Evolutionary conservation across 2,888 invertebrate genomes (phyloP), one percentile per base, ranked within the genome.

Genomic region (Sussaba pulchella): DNA sequence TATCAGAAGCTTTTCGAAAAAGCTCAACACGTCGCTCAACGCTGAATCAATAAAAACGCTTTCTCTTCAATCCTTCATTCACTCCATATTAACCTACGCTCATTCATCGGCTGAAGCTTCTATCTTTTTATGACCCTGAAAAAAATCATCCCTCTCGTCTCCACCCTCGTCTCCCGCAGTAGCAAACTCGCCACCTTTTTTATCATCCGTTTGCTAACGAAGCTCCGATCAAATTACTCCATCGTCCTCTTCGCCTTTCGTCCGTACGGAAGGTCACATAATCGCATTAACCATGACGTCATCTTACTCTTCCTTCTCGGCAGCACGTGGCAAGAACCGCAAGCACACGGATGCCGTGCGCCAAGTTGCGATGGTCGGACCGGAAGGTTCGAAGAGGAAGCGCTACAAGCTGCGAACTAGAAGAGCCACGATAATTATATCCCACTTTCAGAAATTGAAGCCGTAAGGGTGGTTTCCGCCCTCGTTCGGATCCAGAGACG

Each of bases 141-240:
- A 31, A 31, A 6, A 5, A 31, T 31, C 6, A 6, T 31, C 31
- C 4, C 6, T 31, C 31, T 31, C 6, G 31, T 6, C 6, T 31
- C 31, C 31, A 6, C 31, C 31, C 31, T 31, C 31, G 2, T 31
- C 31, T 57, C 31, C 9, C 57, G 31, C 57, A 21, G 19, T 8
- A 39, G 26, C 3, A 43, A 69, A 41, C 54, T 54, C 39, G 41
- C 54, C 36, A 39, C 67, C 26, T 45, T 50, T 39, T 8, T 31
- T 41, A n/a, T 52, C 73, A 74, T 67, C 64, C 74, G 71, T 76
- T 78, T 73, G 54, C 70, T 80, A 71, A 72, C 78, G 67, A 82
- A 77, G 63, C 45, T 50, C 63, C 45, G 43, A 82, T 81, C 63
- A 24, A 81, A 81, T 82, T 82, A 75, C 73, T 72, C 59, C 14